A percentile compares a stretch with the other conserved stretches of the same genome.
These are phyloP conservation scores for Serinus canaria DNA, from an alignment of 2,113 vertebrate genomes.

Conservation along the genomic window DNA sequence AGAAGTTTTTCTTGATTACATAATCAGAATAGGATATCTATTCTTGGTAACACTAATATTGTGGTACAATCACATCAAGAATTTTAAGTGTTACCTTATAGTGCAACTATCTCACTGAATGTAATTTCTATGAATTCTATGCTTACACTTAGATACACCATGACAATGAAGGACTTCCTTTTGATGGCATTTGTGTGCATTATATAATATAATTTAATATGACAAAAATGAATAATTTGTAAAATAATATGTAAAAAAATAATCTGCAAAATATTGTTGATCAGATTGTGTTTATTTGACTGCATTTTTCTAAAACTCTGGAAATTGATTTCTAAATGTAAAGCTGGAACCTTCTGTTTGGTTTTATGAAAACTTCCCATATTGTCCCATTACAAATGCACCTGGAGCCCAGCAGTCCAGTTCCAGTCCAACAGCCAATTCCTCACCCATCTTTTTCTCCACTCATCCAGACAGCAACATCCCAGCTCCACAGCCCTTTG, in stretches of 20 bases:
- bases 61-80: not conserved
- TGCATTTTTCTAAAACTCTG: not conserved
- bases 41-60: not conserved
- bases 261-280: not conserved
- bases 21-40: constrained; percentile 47
- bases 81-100: constrained; percentile 8
- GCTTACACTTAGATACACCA: not conserved
- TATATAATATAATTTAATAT: not conserved
- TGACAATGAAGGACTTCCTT: not conserved
- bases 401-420: not conserved
- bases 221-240: not conserved
- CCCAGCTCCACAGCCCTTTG: not conserved
- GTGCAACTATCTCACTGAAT: not conserved
- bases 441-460: not conserved
- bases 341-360: not conserved
- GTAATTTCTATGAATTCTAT: not conserved
- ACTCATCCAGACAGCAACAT: not conserved
- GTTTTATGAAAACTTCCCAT: not conserved
- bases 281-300: not conserved
- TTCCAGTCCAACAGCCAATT: not conserved
- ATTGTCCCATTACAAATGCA: not conserved
- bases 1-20: constrained; percentile 68
- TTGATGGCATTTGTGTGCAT: not conserved
- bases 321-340: not conserved
- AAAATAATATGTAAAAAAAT: not conserved